Base-by-base conservation (phyloP, 2,888 invertebrate genomes). In the Meta bourneti region DNA sequence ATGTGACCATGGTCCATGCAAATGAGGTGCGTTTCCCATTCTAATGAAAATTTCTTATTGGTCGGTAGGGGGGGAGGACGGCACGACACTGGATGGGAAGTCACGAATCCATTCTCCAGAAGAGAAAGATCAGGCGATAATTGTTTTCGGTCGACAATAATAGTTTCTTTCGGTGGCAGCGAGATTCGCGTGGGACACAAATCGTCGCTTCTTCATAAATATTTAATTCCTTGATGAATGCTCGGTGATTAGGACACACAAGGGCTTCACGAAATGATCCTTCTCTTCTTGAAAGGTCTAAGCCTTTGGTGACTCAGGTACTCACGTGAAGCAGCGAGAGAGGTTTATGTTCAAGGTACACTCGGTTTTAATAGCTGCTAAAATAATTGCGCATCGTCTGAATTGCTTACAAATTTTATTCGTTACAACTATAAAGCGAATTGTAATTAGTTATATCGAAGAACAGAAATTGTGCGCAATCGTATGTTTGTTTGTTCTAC, bases 1-100 rank as follows among this genome's bases (percentile, higher is more conserved):
- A 81, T 71, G 88, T 61, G 70, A 77, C 34, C 19, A 74, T 51
- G 82, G 20, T 19, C 77, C 61, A 89, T 89, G 89, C 83, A 89
- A 89, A 89, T 89, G 51, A 49, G 48, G 34, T 11, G 20, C 70
- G 19, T 20, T 83, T 83, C 71, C 82, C 34, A 84, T 75, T 75
- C 52, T 83, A 89, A 89, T 89, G 89, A 89, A 89, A 89, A 69
- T 89, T 83, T 61, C 61, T 77, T 69, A 19, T 89, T 83, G 89
- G 34, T 51, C 52, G 84, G 78, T 52, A 48, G 69, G 34, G 52
- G 71, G 19, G 89, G 89, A 77, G 89, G 83, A 54, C 16, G 20
- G 79, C 87, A 79, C 72, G 87, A 72, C 87, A 87, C 49, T 82
- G n/a, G 70, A 11, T 16, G 19, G n/a, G 78, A 54, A n/a, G 79